These are phyloP conservation scores for Physeter macrocephalus DNA, from an alignment of 2,113 vertebrate species.

Conservation along the genomic window DNA sequence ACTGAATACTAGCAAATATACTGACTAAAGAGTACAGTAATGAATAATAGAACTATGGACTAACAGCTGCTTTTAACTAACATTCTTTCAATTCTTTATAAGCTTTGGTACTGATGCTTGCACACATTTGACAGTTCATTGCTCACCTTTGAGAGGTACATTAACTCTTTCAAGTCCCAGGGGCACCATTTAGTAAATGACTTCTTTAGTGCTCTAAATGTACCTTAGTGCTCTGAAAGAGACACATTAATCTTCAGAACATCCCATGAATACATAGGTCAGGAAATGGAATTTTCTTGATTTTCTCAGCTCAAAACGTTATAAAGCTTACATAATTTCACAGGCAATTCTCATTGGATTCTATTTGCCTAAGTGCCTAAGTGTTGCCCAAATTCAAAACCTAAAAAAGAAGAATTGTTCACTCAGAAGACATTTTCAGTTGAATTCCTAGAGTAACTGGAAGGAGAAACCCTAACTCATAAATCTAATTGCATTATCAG, in stretches of 20 bases:
- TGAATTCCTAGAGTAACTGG: not conserved
- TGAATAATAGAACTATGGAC: conserved; percentile 13
- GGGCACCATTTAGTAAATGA: conserved; percentile 60
- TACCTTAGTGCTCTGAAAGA: conserved; percentile 57
- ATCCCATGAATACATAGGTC: not conserved
- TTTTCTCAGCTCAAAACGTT: not conserved
- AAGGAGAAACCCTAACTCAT: not conserved
- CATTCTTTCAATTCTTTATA: not conserved
- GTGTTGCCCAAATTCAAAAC: not conserved
- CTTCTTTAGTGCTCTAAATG: conserved; percentile 66
- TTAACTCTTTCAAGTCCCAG: conserved; percentile 66
- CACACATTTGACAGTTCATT: conserved; percentile 45
- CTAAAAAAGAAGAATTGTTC: not conserved
- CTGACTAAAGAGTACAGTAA: not conserved
- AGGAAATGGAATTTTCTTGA: conserved; percentile 54
- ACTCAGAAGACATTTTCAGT: not conserved
- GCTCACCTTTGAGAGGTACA: conserved; percentile 55
- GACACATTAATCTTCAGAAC: conserved; percentile 65
- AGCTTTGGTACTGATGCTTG: conserved; percentile 17
- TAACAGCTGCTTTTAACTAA: conserved; percentile 33
- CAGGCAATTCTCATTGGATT: not conserved
- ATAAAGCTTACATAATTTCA: not conserved
- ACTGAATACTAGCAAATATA: not conserved
- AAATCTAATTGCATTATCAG: not conserved
- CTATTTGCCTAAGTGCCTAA: not conserved